Conservation (phyloP, 2,113 vertebrate species). For the Hystrix cristata region DNA sequence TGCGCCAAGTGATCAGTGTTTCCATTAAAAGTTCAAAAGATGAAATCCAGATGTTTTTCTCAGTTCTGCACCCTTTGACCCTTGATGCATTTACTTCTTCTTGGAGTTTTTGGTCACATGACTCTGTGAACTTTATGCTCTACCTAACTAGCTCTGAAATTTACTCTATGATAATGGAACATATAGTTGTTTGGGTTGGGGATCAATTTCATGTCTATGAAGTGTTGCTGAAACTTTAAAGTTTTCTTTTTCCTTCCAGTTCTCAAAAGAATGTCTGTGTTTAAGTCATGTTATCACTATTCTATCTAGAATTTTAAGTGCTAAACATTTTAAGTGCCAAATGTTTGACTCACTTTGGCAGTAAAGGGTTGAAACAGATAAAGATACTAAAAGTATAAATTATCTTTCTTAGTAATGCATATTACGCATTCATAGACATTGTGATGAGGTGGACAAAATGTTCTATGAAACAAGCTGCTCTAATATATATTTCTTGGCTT, state of each 20-base stretch:
- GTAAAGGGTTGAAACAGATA: constrained; percentile 56
- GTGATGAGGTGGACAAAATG: constrained; percentile 27
- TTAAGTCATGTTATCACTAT: constrained; percentile 78
- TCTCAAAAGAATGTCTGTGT: constrained; percentile 73
- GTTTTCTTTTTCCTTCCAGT: constrained; percentile 64
- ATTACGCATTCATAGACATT: neutral
- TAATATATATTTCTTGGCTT: constrained; percentile 67
- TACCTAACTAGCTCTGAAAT: constrained; percentile 80
- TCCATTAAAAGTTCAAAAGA: constrained; percentile 83
- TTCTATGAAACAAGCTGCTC: constrained; percentile 62
- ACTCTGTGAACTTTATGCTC: constrained; percentile 73
- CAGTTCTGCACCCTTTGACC: constrained; percentile 70
- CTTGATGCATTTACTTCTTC: constrained; percentile 79
- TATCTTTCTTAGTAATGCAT: constrained; percentile 61
- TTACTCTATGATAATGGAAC: constrained; percentile 77
- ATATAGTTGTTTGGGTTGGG: constrained; percentile 76
- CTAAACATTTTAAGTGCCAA: constrained; percentile 78
- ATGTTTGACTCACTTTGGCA: constrained; percentile 68
- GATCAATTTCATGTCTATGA: constrained; percentile 79
- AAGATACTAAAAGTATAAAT: constrained; percentile 71
- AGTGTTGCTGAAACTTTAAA: constrained; percentile 79
- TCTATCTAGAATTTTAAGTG: constrained; percentile 80
- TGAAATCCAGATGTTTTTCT: constrained; percentile 84
- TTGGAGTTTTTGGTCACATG: constrained; percentile 77
- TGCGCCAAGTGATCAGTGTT: constrained; percentile 65